Evolutionary conservation across 2,888 invertebrate genomes (phyloP).

Genomic region (Lepidochrysops patricia): DNA sequence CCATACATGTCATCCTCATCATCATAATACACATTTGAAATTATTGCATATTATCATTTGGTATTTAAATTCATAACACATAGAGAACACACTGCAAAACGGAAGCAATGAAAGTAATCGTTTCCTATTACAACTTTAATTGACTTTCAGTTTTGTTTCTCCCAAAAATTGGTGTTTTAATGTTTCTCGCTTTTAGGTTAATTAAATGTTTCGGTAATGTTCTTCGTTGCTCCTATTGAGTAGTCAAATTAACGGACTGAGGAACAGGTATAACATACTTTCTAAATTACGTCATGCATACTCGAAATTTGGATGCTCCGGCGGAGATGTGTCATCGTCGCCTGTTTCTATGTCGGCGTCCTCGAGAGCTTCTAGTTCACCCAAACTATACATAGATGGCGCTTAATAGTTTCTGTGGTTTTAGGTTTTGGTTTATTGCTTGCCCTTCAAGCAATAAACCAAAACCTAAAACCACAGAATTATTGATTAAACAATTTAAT

Average conservation of each 20-base stretch:
- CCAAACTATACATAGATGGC: background rate
- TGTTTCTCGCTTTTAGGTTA: background rate
- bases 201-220: background rate
- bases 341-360: conserved; percentile 1
- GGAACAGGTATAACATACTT: conserved; percentile 57
- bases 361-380: background rate
- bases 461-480: background rate
- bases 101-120: background rate
- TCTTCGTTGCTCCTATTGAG: background rate
- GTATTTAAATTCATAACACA: background rate
- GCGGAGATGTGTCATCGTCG: conserved; percentile 18
- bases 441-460: background rate
- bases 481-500: too few relatives aligned
- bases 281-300: conserved; percentile 63
- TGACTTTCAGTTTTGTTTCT: conserved; percentile 1
- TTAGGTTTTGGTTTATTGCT: background rate
- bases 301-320: conserved; percentile 42
- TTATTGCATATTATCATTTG: background rate
- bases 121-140: background rate
- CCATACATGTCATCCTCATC: background rate
- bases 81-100: background rate
- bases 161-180: background rate
- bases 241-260: conserved; percentile 43
- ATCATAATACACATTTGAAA: too few relatives aligned
- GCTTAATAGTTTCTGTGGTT: background rate